Percentiles rank a stretch among this genome's conserved stretches.
These are phyloP conservation scores for Doryteuthis pealeii DNA, from an alignment of 1,140 invertebrate genomes.

Conservation along the genomic window DNA sequence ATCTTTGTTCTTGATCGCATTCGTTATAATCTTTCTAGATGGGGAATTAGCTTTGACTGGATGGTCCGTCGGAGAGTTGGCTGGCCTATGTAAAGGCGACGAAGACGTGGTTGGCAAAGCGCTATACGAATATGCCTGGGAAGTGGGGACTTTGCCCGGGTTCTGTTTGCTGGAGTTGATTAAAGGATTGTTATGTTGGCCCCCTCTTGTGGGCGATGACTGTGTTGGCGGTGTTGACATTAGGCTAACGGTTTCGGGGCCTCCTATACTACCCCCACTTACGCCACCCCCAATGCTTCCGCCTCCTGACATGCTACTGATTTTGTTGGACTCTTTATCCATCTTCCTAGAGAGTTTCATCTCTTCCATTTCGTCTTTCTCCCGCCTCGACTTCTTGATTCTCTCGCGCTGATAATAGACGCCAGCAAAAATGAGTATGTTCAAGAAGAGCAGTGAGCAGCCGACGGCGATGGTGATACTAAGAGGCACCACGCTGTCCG, in stretches of 20 bases:
- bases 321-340: slow-evolving; percentile 23
- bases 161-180: slow-evolving; percentile 1
- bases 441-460: slow-evolving; percentile 83
- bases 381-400: slow-evolving; percentile 34
- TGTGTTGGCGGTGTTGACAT: slow-evolving; percentile 23
- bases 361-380: slow-evolving; percentile 27
- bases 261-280: background rate
- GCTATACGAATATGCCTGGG: slow-evolving; percentile 24
- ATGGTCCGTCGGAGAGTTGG: background rate
- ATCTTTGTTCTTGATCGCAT: background rate
- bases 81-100: slow-evolving; percentile 30
- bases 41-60: background rate
- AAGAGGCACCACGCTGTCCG: slow-evolving; percentile 27
- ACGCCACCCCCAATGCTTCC: slow-evolving; percentile 1
- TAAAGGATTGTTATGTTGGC: slow-evolving; percentile 3
- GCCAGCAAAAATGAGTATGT: slow-evolving; percentile 89
- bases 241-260: slow-evolving; percentile 26
- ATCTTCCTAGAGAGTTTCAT: slow-evolving; percentile 26
- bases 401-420: slow-evolving; percentile 92
- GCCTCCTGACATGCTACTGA: background rate
- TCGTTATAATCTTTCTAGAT: background rate
- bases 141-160: background rate
- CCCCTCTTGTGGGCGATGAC: slow-evolving; percentile 14
- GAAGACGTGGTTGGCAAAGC: slow-evolving; percentile 31
- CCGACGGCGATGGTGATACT: slow-evolving; percentile 88